phyloP scores from a whole-genome alignment of 1,140 invertebrate genomes.

The Daktulosphaira vitifoliae region DNA sequence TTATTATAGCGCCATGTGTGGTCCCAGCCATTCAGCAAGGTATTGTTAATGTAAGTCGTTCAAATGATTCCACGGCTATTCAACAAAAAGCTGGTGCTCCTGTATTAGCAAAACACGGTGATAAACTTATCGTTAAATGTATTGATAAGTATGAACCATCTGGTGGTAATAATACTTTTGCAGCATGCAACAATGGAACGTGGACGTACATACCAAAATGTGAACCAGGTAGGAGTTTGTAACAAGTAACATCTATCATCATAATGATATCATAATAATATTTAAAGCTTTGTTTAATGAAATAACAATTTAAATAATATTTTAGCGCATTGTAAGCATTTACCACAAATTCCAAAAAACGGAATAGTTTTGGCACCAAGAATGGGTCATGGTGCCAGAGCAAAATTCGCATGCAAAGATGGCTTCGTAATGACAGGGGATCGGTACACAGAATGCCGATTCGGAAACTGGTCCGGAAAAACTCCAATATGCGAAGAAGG shows the following conservation, averaged over 20 bases:
- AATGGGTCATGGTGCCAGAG: constrained; percentile 88
- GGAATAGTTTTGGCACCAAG: constrained; percentile 94
- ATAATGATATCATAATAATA: too few relatives aligned
- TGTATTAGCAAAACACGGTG: constrained; percentile 69
- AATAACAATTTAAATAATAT: not conserved
- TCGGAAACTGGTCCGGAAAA: constrained; percentile 86
- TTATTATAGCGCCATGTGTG: constrained; percentile 68
- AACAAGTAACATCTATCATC: constrained; percentile 16
- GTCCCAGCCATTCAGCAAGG: constrained; percentile 82
- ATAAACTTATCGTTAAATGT: constrained; percentile 74
- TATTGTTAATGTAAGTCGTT: constrained; percentile 40
- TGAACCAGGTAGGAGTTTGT: too few relatives aligned
- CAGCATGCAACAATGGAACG: constrained; percentile 87
- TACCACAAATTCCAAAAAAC: constrained; percentile 78
- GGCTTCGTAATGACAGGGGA: constrained; percentile 72
- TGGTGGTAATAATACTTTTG: constrained; percentile 55
- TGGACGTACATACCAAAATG: constrained; percentile 90
- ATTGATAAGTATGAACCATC: constrained; percentile 79
- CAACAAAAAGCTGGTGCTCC: constrained; percentile 37
- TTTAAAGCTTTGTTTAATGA: not conserved
- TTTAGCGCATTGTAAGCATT: constrained; percentile 69
- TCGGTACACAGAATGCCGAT: constrained; percentile 66
- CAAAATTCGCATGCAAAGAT: constrained; percentile 83
- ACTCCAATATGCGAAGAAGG: constrained; percentile 76
- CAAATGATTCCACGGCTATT: constrained; percentile 24